A percentile compares a stretch with the other conserved stretches of the same genome.
phyloP scores from a whole-genome alignment of 2,888 invertebrate species.

The Limnephilus rhombicus region DNA sequence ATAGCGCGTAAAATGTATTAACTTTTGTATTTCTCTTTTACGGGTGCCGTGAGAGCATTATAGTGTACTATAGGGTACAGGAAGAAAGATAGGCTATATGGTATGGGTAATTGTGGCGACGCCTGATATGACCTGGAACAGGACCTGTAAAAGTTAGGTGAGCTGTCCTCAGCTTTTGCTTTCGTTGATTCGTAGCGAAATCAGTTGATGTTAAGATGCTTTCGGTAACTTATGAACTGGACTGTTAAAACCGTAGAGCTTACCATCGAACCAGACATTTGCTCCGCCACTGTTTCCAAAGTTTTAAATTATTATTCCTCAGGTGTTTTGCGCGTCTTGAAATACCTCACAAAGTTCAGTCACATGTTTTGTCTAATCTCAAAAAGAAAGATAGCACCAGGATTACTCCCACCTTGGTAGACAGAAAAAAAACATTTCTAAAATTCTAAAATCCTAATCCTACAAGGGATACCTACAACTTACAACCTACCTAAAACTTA shows the following conservation, averaged over 20 bases:
- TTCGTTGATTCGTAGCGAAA: too few relatives aligned
- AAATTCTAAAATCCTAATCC: neutral
- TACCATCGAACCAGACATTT: neutral
- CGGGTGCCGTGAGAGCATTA: too few relatives aligned
- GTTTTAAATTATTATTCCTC: constrained; percentile 3
- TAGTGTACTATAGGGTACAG: too few relatives aligned
- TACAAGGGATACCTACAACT: neutral
- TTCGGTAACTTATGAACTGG: neutral
- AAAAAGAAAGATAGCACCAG: neutral
- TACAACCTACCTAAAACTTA: neutral
- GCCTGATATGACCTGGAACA: too few relatives aligned
- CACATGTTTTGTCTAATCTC: neutral
- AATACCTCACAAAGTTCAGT: constrained; percentile 28
- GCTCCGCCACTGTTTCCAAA: neutral
- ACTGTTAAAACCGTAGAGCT: neutral
- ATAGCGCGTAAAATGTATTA: too few relatives aligned
- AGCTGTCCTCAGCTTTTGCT: too few relatives aligned
- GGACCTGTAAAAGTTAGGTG: too few relatives aligned
- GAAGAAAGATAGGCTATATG: too few relatives aligned
- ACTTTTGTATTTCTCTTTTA: too few relatives aligned
- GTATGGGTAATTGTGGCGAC: too few relatives aligned
- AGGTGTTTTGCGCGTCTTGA: neutral
- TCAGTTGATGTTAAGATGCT: neutral
- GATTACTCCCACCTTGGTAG: constrained; percentile 16
- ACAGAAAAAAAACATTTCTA: neutral